phyloP scores from a whole-genome alignment of 2,888 invertebrate species.

The Linnaemya tessellans region DNA sequence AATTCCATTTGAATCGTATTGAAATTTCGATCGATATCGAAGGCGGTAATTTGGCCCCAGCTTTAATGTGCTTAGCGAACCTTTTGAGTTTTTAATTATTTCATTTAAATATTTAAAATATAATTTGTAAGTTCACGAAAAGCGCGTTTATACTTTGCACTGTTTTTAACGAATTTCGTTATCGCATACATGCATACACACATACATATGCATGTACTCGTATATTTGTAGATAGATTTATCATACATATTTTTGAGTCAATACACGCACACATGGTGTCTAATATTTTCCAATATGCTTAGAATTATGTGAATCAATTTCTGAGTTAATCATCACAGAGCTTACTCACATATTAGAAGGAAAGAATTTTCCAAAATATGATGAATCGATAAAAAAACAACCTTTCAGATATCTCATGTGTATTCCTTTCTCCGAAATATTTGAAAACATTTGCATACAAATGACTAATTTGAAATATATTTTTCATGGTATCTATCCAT shows the following conservation, averaged over 20 bases:
- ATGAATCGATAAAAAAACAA: slow-evolving; percentile 5
- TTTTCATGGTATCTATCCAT: no score
- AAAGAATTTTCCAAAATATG: slow-evolving; percentile 40
- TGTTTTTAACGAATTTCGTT: no score
- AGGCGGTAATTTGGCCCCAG: no score
- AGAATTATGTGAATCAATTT: neutral
- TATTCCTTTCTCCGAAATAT: slow-evolving; percentile 37
- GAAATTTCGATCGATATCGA: no score
- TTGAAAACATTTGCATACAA: slow-evolving; percentile 26
- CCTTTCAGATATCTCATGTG: slow-evolving; percentile 27
- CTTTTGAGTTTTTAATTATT: no score
- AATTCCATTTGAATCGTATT: no score
- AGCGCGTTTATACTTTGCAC: no score
- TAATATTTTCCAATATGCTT: neutral
- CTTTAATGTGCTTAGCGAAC: no score
- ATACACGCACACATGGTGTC: no score
- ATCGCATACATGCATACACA: neutral
- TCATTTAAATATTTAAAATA: no score
- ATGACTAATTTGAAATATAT: slow-evolving; percentile 50
- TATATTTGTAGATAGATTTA: neutral
- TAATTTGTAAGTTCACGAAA: no score
- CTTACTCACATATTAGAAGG: slow-evolving; percentile 19
- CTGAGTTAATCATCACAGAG: slow-evolving; percentile 31
- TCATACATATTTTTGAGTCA: no score
- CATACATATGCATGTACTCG: neutral